Evolutionary conservation across 2,113 vertebrate genomes (phyloP).

Genomic region (Petrocephalus zakoni): DNA sequence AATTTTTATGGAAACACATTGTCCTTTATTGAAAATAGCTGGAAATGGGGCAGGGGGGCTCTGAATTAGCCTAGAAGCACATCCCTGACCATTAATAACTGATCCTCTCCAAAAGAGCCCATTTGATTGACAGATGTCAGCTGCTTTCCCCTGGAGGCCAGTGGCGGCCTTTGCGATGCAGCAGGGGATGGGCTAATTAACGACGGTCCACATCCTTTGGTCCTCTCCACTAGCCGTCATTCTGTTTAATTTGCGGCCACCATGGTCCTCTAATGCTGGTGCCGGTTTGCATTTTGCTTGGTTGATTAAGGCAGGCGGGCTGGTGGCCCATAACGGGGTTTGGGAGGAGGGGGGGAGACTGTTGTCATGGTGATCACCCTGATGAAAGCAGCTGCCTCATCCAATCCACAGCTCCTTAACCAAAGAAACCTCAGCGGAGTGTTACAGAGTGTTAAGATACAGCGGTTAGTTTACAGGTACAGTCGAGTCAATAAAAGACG

Average conservation of each 20-base stretch:
- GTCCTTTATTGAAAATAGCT: not conserved
- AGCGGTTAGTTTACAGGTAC: not conserved
- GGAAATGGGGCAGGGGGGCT: not conserved
- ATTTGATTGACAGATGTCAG: not conserved
- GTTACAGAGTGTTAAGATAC: not conserved
- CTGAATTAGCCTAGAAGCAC: not conserved
- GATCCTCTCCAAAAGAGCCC: not conserved
- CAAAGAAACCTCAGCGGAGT: not conserved
- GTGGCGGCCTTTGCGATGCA: not conserved
- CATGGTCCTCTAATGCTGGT: not conserved
- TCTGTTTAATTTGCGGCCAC: not conserved
- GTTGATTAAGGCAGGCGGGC: not conserved
- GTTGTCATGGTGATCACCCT: not conserved
- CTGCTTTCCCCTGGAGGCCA: not conserved
- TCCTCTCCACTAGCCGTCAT: not conserved
- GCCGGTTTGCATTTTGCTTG: not conserved
- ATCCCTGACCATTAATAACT: not conserved
- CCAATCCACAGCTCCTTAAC: not conserved
- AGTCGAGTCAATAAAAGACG: not conserved
- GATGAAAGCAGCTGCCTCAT: not conserved
- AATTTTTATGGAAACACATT: not conserved
- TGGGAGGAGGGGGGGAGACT: not conserved
- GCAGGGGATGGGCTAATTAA: not conserved
- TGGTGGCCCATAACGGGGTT: not conserved
- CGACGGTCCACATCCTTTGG: not conserved